Conservation (phyloP, 2,888 invertebrate genomes). For the Ectemnius lituratus region DNA sequence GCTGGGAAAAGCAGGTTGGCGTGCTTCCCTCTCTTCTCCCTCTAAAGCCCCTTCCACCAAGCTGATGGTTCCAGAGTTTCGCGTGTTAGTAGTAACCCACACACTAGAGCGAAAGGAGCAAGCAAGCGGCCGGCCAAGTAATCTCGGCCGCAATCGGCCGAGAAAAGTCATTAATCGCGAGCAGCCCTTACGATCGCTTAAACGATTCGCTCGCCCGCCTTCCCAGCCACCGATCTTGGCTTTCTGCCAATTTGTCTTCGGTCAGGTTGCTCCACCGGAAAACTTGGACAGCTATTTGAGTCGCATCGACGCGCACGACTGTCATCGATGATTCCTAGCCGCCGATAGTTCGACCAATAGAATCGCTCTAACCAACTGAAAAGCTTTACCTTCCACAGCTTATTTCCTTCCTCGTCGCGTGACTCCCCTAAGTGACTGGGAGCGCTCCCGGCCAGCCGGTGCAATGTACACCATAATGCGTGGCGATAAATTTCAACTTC, state of each 20-base stretch:
- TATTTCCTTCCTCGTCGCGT: too few relatives aligned
- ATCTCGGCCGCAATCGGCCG: constrained; percentile 12
- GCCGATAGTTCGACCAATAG: constrained; percentile 4
- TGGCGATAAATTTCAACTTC: too few relatives aligned
- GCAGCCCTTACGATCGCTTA: constrained; percentile 24
- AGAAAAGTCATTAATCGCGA: constrained; percentile 48
- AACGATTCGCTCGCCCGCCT: constrained; percentile 25
- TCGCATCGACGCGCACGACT: constrained; percentile 16
- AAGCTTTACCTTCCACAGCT: too few relatives aligned
- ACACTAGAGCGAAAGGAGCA: neutral
- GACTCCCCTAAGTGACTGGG: too few relatives aligned
- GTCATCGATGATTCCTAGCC: constrained; percentile 13
- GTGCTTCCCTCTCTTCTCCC: too few relatives aligned
- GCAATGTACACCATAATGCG: too few relatives aligned
- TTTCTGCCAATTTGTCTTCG: constrained; percentile 26
- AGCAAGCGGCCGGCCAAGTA: neutral
- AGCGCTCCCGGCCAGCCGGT: too few relatives aligned
- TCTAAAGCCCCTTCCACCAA: too few relatives aligned
- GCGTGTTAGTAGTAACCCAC: neutral
- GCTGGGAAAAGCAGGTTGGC: constrained; percentile 22
- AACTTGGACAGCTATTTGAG: constrained; percentile 17
- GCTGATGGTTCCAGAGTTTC: neutral
- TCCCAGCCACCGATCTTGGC: constrained; percentile 12
- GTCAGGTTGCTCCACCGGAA: constrained; percentile 1
- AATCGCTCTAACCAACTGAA: too few relatives aligned